Base-by-base conservation (phyloP, 2,797 vertebrate genomes). In the Meda fulgida region DNA sequence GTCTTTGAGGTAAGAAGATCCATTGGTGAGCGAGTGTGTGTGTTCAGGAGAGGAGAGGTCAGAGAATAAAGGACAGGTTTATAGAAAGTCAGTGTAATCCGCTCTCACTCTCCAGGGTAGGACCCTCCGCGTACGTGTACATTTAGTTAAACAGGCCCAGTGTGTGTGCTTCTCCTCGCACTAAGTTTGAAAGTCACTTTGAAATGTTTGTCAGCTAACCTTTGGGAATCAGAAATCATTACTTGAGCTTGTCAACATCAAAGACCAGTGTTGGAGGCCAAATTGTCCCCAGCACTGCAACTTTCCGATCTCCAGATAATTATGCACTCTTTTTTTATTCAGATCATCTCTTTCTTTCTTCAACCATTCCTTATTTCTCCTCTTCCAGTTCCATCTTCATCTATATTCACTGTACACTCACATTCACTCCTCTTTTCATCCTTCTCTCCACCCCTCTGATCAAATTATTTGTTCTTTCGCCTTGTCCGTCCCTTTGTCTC, bases 111-210 rank as follows among this genome's bases (percentile, higher is more conserved):
- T 88, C 85, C 87, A 84, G 89, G 84, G 83, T 84, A 72, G 63
- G 69, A 58, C 78, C 78, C 77, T 85, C 40, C 2, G 36, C 72
- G 78, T 79, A 86, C 85, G 83, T 87, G 84, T 85, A 73, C 83
- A 78, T 85, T 86, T 63, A 85, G 84, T 85, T 88, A 86, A 88
- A 84, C 84, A 78, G 86, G 69, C 75, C 76, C 26, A 51, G 78
- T 51, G 86, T 55, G 88, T 82, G 72, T 75, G 66, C 80, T 77
- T 77, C 73, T 83, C 51, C 63, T 78, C 69, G 23, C 38, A 65
- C 78, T 31, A 82, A 85, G 82, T 86, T 88, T 90, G 88, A 91
- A 90, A 91, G 89, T 90, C 90, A 89, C 86, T 87, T 88, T 90
- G 87, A 80, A 84, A 70, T 55, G 38, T 73, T 48, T 80, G 88